Evolutionary conservation across 2,797 vertebrate species (phyloP).

Genomic region (Acanthis flammea): DNA sequence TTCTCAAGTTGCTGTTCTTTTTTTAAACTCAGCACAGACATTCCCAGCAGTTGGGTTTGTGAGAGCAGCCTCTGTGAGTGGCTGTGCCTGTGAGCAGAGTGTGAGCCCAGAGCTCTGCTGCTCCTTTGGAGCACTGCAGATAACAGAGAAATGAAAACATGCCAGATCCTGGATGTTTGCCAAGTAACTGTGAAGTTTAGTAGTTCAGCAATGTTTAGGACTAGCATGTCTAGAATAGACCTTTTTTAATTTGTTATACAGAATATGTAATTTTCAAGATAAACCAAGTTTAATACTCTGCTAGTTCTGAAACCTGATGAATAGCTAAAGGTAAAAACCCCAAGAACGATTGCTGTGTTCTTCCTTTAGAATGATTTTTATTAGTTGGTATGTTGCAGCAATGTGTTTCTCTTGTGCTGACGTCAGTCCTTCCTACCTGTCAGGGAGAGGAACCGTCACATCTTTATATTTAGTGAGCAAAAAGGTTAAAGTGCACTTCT

Average conservation of each 20-base stretch:
- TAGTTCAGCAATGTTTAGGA: not conserved
- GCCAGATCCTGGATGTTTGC: not conserved
- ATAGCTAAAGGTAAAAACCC: not conserved
- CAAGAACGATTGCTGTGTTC: not conserved
- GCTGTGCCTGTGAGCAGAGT: not conserved
- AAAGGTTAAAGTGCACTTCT: not conserved
- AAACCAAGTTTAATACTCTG: not conserved
- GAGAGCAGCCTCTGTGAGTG: not conserved
- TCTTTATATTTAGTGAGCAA: not conserved
- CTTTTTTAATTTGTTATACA: not conserved
- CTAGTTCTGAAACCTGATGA: not conserved
- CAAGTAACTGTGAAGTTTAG: not conserved
- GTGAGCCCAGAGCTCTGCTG: not conserved
- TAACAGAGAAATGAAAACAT: not conserved
- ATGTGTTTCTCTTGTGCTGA: fast-evolving
- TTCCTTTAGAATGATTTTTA: not conserved
- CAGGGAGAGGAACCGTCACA: not conserved
- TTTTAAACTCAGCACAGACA: fast-evolving
- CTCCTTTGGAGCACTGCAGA: not conserved
- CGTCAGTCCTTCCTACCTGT: not conserved
- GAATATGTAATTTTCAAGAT: not conserved
- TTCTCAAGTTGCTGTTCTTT: not conserved
- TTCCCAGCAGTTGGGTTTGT: not conserved
- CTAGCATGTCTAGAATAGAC: not conserved
- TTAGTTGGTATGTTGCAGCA: not conserved